Evolutionary conservation across 2,113 vertebrate genomes (phyloP).

Genomic region (Empidonax traillii): DNA sequence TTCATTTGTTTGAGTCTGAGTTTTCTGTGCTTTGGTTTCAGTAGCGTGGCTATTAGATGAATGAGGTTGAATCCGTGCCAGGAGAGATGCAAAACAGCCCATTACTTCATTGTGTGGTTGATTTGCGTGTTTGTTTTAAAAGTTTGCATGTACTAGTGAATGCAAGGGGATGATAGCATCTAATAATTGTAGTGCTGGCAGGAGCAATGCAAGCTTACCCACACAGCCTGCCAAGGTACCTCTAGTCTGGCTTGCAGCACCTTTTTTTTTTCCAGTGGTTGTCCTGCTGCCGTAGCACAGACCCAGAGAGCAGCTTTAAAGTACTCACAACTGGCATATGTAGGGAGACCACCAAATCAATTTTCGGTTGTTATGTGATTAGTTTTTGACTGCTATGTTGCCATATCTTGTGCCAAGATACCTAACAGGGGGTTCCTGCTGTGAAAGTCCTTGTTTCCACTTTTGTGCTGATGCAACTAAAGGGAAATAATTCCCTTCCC

Average conservation of each 20-base stretch:
- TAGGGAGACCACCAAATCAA: constrained; percentile 46
- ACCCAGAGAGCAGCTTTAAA: constrained; percentile 39
- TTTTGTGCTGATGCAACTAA: not conserved
- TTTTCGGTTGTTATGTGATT: constrained; percentile 64
- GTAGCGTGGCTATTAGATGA: constrained; percentile 49
- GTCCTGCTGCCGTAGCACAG: not conserved
- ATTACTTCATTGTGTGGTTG: constrained; percentile 63
- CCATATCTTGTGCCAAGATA: not conserved
- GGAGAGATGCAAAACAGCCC: constrained; percentile 39
- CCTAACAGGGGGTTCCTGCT: not conserved
- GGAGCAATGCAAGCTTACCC: not conserved
- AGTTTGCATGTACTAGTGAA: constrained; percentile 59
- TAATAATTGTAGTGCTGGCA: constrained; percentile 46
- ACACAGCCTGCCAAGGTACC: constrained; percentile 35
- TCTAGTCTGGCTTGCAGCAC: constrained; percentile 21
- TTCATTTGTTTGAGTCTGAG: constrained; percentile 37
- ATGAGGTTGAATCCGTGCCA: constrained; percentile 20
- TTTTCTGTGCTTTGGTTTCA: constrained; percentile 52
- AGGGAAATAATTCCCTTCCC: constrained; percentile 3
- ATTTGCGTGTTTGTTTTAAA: constrained; percentile 67
- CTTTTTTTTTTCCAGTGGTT: not conserved
- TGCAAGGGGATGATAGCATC: constrained; percentile 51
- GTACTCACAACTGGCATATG: not conserved
- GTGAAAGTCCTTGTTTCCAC: not conserved
- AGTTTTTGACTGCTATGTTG: constrained; percentile 37